Evolutionary conservation across 2,797 vertebrate species (phyloP).

Genomic region (Dallia pectoralis): DNA sequence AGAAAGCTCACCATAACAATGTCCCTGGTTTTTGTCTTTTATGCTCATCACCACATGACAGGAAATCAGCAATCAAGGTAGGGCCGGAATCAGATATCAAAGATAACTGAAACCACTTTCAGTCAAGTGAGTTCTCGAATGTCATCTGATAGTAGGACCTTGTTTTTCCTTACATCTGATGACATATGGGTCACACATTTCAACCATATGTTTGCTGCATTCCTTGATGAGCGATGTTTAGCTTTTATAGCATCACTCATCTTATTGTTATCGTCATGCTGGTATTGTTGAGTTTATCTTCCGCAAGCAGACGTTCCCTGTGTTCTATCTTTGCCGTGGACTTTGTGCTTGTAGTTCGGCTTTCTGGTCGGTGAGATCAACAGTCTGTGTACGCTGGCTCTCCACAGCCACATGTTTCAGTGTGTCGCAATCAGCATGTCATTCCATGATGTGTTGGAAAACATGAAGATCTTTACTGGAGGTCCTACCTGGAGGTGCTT

Average conservation of each 20-base stretch:
- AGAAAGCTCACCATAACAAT: neutral
- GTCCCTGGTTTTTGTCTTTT: conserved; percentile 12
- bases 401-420: neutral
- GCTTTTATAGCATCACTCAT: conserved; percentile 4
- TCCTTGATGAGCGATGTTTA: conserved; percentile 16
- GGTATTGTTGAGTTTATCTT: conserved; percentile 14
- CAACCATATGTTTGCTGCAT: conserved; percentile 13
- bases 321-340: conserved; percentile 16
- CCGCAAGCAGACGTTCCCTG: conserved; percentile 11
- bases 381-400: neutral
- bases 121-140: conserved; percentile 29
- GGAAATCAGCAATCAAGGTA: conserved; percentile 24
- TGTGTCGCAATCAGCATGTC: conserved; percentile 1
- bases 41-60: conserved; percentile 21
- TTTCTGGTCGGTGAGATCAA: conserved; percentile 12
- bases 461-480: conserved; percentile 30
- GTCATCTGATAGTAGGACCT: conserved; percentile 23
- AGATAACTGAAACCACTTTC: conserved; percentile 21
- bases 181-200: conserved; percentile 12
- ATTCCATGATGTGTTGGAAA: conserved; percentile 12
- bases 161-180: neutral
- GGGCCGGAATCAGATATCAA: conserved; percentile 21
- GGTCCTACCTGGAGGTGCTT: no score
- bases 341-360: conserved; percentile 13
- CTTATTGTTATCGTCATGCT: neutral